phyloP scores from a whole-genome alignment of 2,888 invertebrate species.

The Hyppa rectilinea region DNA sequence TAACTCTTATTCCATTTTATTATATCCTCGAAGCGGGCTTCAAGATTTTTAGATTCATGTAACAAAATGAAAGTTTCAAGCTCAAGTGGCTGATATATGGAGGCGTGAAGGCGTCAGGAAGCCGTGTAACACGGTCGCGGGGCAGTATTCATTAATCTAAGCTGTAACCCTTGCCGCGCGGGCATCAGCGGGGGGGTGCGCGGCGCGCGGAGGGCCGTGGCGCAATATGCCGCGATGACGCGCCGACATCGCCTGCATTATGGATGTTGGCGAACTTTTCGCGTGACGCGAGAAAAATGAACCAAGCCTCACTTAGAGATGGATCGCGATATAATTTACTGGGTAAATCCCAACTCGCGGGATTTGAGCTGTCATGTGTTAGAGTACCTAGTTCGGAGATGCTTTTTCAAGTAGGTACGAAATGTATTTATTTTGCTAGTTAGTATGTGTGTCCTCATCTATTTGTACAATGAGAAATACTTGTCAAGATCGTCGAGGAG shows the following conservation, averaged over 20 bases:
- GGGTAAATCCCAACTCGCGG: slow-evolving; percentile 59
- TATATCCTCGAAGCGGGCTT: slow-evolving; percentile 35
- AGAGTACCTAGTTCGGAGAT: slow-evolving; percentile 36
- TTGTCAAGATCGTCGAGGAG: background rate
- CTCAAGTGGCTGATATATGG: slow-evolving; percentile 64
- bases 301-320: slow-evolving; percentile 81
- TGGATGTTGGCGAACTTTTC: slow-evolving; percentile 87
- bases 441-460: background rate
- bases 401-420: slow-evolving; percentile 7
- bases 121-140: slow-evolving; percentile 64
- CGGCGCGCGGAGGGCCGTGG: slow-evolving; percentile 54
- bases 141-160: slow-evolving; percentile 81
- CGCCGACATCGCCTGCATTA: slow-evolving; percentile 89
- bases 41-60: slow-evolving; percentile 52
- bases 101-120: slow-evolving; percentile 67
- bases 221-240: slow-evolving; percentile 89
- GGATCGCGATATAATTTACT: slow-evolving; percentile 86
- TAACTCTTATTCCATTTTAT: slow-evolving; percentile 52
- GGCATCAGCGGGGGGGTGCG: slow-evolving; percentile 51
- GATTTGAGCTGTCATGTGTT: slow-evolving; percentile 38
- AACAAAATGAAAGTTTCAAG: slow-evolving; percentile 61
- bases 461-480: background rate
- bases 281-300: slow-evolving; percentile 90
- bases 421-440: background rate
- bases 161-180: slow-evolving; percentile 79